Evolutionary conservation across 1,140 invertebrate genomes (phyloP), one percentile per base, ranked within the genome.

Genomic region (Drosophila pallidifrons): DNA sequence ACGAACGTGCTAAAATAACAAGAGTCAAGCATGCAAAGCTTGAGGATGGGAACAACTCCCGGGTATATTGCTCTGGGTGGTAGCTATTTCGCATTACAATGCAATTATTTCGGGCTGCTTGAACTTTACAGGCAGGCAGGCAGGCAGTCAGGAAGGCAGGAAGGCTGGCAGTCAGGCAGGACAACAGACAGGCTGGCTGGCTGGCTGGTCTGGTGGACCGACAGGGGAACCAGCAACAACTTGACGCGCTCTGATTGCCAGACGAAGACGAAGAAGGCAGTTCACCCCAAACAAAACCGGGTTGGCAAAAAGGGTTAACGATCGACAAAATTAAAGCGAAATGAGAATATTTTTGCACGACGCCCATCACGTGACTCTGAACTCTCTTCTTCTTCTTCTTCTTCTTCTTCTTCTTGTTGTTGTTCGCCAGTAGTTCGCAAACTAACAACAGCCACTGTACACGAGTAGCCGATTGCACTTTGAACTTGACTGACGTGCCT

Each of bases 71-170:
- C n/a, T 64, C 59, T 82, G 79, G 76, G 72, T 90, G 86, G 75
- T 63, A 72, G 87, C 85, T 79, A 91, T 83, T 89, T 91, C 86
- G 75, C 75, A 91, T 91, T 91, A 91, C 90, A 91, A 90, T 91
- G 90, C 90, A 91, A 91, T 91, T 91, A 91, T 91, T 90, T 82
- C 78, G 81, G 91, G 90, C 86, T 85, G 75, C 80, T 85, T 90
- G 78, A 88, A 89, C 75, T 83, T 65, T 52, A 58, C 59, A 58
- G 58, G 49, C 71, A 16, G 65, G 13, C 32, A 38, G 55, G 55
- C 55, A 46, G 43, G 65, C 32, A 25, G 30, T 3, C 65, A 20
- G 20, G 3, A 45, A 65, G 35, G 38, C 47, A 32, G 30, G 41
- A n/a, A 10, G 32, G 45, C 55, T 20, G 30, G 65, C 46, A 25